Evolutionary conservation across 2,888 invertebrate species (phyloP), one percentile per base, ranked within the genome.

Genomic region (Parnassius glacialis): DNA sequence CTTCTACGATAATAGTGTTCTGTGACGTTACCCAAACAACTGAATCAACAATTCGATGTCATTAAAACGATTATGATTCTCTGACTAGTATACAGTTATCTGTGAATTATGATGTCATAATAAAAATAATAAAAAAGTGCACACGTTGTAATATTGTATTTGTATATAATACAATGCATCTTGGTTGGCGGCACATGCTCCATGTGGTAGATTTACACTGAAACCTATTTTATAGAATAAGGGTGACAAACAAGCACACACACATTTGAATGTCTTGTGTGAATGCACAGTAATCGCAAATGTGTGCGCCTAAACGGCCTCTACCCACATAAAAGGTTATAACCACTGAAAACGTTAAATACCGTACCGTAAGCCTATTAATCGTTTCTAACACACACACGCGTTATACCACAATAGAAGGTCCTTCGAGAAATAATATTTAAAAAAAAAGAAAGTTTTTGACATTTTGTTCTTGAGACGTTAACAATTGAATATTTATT

Each of bases 401-500:
- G 34, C 43, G 3, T 11, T 34, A 25, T 12, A 57, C 54, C 16
- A 57, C 61, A 57, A 48, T 56, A 56, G 50, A 51, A 47, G 45
- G 47, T 47, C 44, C 25, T 61, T 52, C 9, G 58, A 56, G 52
- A 53, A 48, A 41, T 51, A 53, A 10, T 59, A 10, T 59, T 52
- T 47, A 61, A 64, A 54, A 54, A 64, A 55, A 53, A 48, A 48
- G 63, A 68, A 67, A 64, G 43, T 59, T 50, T 13, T 62, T 65
- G 64, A 61, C 59, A 62, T 65, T 68, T 68, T 71, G 71, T 72
- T 68, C 70, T 70, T 66, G 68, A 61, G 58, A 59, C 65, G 64
- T 54, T 69, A 69, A 71, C 70, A 69, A 69, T 64, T 57, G 65
- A 65, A 68, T 71, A 69, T 78, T 74, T 72, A 73, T 65, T 65